These are phyloP conservation scores for Tigriopus japonicus DNA, from an alignment of 1,140 invertebrate genomes.

Conservation along the genomic window DNA sequence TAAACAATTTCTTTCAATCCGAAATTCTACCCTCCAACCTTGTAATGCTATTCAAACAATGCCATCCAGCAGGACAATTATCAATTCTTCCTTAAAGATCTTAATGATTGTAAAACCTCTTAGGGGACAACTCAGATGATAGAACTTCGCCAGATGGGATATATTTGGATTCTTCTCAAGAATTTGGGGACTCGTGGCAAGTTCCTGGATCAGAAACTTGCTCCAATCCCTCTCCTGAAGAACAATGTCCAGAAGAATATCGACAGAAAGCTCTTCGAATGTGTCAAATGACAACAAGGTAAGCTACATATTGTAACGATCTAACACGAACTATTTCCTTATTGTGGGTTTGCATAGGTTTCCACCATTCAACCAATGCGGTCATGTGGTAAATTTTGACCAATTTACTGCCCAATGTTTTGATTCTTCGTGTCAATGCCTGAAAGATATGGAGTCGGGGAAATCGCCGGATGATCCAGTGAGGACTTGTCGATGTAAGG, in stretches of 20 bases:
- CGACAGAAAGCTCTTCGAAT: neutral
- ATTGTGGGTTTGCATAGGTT: neutral
- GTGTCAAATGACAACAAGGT: neutral
- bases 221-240: neutral
- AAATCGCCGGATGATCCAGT: neutral
- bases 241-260: neutral
- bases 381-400: neutral
- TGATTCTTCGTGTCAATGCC: neutral
- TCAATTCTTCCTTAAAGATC: too few relatives aligned
- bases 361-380: neutral
- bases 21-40: too few relatives aligned
- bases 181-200: slow-evolving; percentile 2
- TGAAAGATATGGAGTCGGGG: neutral
- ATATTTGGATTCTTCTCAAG: neutral
- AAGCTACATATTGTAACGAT: neutral
- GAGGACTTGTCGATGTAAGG: neutral
- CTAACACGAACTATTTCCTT: neutral
- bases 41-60: too few relatives aligned
- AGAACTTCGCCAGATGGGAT: neutral
- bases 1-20: too few relatives aligned
- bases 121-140: neutral
- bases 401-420: neutral
- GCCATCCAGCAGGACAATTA: too few relatives aligned
- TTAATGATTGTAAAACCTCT: too few relatives aligned
- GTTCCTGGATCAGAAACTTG: neutral